phyloP scores from a whole-genome alignment of 2,888 invertebrate genomes.

The Cephus sareptanus region DNA sequence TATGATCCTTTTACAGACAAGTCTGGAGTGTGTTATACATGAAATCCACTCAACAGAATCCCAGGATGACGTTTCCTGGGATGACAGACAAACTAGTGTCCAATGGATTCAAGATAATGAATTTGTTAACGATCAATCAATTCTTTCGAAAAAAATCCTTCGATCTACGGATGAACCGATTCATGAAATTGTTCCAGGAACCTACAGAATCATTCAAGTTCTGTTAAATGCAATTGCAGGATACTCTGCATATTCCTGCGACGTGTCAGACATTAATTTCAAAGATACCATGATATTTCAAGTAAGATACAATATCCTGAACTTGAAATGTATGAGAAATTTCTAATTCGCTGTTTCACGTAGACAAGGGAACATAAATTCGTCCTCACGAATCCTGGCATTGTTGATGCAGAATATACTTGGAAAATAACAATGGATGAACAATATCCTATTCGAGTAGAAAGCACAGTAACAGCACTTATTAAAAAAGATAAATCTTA shows the following conservation, averaged over 20 bases:
- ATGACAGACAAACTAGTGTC: conserved; percentile 63
- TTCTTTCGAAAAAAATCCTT: conserved; percentile 43
- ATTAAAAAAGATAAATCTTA: conserved; percentile 7
- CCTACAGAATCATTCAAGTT: conserved; percentile 62
- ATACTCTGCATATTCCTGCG: conserved; percentile 68
- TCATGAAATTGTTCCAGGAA: conserved; percentile 46
- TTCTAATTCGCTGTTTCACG: conserved; percentile 2
- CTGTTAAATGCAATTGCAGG: conserved; percentile 69
- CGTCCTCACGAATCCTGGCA: conserved; percentile 42
- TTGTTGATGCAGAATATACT: conserved; percentile 38
- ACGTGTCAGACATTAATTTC: conserved; percentile 65
- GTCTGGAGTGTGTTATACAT: conserved; percentile 39
- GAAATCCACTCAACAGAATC: conserved; percentile 40
- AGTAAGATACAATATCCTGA: conserved; percentile 42
- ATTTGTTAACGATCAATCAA: conserved; percentile 7
- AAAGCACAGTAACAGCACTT: conserved; percentile 13
- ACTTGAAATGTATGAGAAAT: not conserved
- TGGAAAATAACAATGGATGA: conserved; percentile 52
- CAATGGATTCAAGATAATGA: conserved; percentile 46
- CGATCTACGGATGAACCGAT: conserved; percentile 56
- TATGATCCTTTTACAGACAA: conserved; percentile 27
- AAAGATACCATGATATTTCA: conserved; percentile 71
- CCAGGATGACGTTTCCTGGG: conserved; percentile 58
- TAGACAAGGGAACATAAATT: conserved; percentile 44
- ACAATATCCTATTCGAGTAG: conserved; percentile 41